Conservation (phyloP, 2,113 vertebrate genomes). For the Butorides virescens region DNA sequence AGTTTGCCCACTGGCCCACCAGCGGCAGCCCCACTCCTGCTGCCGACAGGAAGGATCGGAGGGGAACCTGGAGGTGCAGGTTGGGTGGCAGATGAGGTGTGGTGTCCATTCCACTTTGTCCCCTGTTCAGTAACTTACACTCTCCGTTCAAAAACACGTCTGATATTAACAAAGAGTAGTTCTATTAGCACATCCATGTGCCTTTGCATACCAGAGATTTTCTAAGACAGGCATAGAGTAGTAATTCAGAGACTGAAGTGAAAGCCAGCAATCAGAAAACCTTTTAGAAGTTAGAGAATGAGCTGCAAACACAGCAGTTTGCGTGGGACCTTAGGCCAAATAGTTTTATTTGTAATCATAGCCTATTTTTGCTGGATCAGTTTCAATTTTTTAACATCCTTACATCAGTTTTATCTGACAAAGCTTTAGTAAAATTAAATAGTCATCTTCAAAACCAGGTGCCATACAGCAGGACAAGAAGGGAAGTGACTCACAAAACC, state of each 20-base stretch:
- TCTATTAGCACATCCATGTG: not conserved
- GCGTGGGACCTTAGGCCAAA: not conserved
- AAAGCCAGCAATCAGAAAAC: not conserved
- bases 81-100: not conserved
- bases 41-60: not conserved
- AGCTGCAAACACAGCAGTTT: not conserved
- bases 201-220: not conserved
- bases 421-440: not conserved
- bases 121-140: not conserved
- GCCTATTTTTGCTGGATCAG: not conserved
- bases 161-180: not conserved
- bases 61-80: not conserved
- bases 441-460: not conserved
- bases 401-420: not conserved
- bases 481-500: not conserved
- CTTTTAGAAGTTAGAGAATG: not conserved
- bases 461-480: not conserved
- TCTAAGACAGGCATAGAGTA: not conserved
- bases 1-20: accelerated
- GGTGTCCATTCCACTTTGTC: not conserved
- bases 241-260: not conserved
- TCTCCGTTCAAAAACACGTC: not conserved
- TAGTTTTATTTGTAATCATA: not conserved
- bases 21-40: not conserved
- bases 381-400: not conserved